A percentile compares a stretch with the other conserved stretches of the same genome.
phyloP scores from a whole-genome alignment of 2,888 invertebrate genomes.

The Trichopria drosophilae region DNA sequence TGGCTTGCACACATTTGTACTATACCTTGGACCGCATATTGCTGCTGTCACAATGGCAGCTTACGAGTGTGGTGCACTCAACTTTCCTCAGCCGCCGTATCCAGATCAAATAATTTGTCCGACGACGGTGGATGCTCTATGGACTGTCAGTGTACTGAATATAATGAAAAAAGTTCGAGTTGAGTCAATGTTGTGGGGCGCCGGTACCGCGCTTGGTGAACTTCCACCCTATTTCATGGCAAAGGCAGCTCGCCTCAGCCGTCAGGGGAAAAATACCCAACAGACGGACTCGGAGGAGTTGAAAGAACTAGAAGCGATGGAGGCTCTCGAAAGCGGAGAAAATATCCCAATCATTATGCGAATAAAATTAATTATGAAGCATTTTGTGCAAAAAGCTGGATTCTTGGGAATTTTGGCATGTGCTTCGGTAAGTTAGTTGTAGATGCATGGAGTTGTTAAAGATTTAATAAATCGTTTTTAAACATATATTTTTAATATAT shows the following conservation, averaged over 20 bases:
- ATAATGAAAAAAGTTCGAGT: slow-evolving; percentile 94
- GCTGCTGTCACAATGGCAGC: slow-evolving; percentile 97
- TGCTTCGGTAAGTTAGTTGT: slow-evolving; percentile 73
- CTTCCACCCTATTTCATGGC: slow-evolving; percentile 99
- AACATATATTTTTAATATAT: slow-evolving; percentile 1
- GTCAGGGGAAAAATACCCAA: slow-evolving; percentile 52
- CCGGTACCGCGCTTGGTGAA: slow-evolving; percentile 98
- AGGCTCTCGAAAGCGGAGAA: slow-evolving; percentile 65
- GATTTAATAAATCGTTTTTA: slow-evolving; percentile 10
- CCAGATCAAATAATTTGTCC: slow-evolving; percentile 98
- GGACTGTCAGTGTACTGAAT: slow-evolving; percentile 80
- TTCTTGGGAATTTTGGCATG: slow-evolving; percentile 95
- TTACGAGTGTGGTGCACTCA: slow-evolving; percentile 91
- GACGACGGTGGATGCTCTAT: slow-evolving; percentile 65
- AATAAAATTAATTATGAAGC: slow-evolving; percentile 83
- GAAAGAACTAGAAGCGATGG: slow-evolving; percentile 73
- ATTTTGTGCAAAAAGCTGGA: slow-evolving; percentile 89
- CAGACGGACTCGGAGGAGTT: slow-evolving; percentile 71
- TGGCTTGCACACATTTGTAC: slow-evolving; percentile 96
- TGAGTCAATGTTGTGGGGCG: slow-evolving; percentile 98
- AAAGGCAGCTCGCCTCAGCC: slow-evolving; percentile 76
- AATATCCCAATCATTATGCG: slow-evolving; percentile 71
- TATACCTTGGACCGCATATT: slow-evolving; percentile 99
- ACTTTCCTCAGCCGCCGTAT: slow-evolving; percentile 98
- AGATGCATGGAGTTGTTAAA: not conserved